Base-by-base conservation (phyloP, 2,113 vertebrate species). In the Aldabrachelys gigantea region DNA sequence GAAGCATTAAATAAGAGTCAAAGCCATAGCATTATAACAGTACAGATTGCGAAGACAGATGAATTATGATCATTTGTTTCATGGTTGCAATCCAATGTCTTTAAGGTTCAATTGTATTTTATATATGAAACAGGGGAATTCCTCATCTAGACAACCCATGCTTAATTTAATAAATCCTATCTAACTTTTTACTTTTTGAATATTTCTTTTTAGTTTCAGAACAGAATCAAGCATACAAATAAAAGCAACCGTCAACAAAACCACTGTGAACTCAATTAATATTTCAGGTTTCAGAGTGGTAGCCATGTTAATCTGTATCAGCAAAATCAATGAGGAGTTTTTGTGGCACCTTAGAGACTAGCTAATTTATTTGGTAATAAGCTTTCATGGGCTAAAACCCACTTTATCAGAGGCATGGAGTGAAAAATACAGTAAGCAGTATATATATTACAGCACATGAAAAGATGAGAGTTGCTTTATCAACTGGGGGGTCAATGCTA, bases 231-330 rank as follows among this genome's bases (percentile, higher is more conserved):
- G 22, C 56, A 84, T 38, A 84, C 5, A 72, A 83, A 88, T 88
- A 83, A 88, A 93, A 95, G 88, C 90, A 95, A 89, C 6, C 21
- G 90, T 49, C 50, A 89, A 87, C 62, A 84, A 80, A 91, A 75
- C 91, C 92, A 93, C 91, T 92, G 89, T 91, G 91, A 96, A 96
- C 95, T 95, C 94, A 97, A 91, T 96, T 62, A 24, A 87, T 85
- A 91, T 91, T 89, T 89, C 90, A 91, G 47, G 49, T 49, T 49
- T 49, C 49, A 49, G 49, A 49, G 49, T 49, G 49, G 49, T 49
- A 49, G 49, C 11, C 11, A 12, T 49, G 49, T 12, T 49, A 49
- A 11, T 49, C 49, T 49, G 49, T 49, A 49, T 49, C 49, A 49
- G 49, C 49, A 49, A 49, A 49, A 49, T 12, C 49, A 49, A 49